A percentile compares a stretch with the other conserved stretches of the same genome.
Evolutionary conservation across 2,113 vertebrate species (phyloP).

Genomic region (Rallus limicola): DNA sequence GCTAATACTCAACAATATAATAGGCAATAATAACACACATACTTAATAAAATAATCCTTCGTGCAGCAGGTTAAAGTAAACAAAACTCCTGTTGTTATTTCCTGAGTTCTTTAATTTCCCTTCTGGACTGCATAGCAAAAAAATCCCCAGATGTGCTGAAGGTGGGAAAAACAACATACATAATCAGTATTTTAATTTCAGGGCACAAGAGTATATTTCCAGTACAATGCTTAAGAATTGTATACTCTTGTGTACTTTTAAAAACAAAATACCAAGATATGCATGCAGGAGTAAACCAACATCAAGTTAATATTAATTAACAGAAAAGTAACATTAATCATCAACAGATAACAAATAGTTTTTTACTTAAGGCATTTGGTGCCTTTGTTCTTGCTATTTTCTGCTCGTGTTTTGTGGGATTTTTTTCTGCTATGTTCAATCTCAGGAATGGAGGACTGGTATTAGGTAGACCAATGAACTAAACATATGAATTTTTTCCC

Average conservation of each 20-base stretch:
- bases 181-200: neutral
- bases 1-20: neutral
- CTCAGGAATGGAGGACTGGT: neutral
- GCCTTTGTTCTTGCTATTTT: neutral
- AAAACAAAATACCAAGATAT: neutral
- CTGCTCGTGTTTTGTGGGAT: neutral
- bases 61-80: conserved; percentile 10
- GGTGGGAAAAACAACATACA: neutral
- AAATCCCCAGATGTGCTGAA: neutral
- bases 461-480: neutral
- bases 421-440: neutral
- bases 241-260: neutral
- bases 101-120: neutral
- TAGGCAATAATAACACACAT: neutral
- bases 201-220: neutral
- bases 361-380: neutral
- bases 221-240: neutral
- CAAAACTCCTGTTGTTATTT: neutral
- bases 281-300: neutral
- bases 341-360: neutral
- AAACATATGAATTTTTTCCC: neutral
- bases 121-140: neutral
- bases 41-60: neutral
- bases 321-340: neutral
- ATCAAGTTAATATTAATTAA: neutral